Base-by-base conservation (phyloP, 2,113 vertebrate genomes). In the Microtus richardsoni region DNA sequence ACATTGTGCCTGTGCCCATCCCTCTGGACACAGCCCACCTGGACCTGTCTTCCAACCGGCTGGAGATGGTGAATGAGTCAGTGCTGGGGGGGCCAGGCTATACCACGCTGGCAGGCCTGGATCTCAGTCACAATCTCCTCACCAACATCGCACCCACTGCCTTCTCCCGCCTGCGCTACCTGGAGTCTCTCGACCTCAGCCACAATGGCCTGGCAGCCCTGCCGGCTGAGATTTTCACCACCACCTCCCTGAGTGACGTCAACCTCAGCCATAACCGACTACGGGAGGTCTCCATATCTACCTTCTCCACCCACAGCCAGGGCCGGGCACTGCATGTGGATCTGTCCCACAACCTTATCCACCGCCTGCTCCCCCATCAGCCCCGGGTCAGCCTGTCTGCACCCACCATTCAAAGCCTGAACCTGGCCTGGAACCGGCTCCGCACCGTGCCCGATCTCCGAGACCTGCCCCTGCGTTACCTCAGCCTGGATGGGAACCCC, bases 71-170 rank as follows among this genome's bases (percentile, higher is more conserved):
- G 95, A 99, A 99, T 0, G 99, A 99, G 97, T 98, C 99, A 0
- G 99, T 99, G 98, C 96, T 99, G n/a, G 98, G 99, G 0, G 99
- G 99, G n/a, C 99, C 99, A 0, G 99, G 99, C 52, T 99, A 99
- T 85, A 99, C 99, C n/a, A 99, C 99, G 0, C 98, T 99, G 33
- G 98, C 99, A 0, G 99, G 99, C 98, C 98, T 99, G 0, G 99
- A 99, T 95, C 98, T 99, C 70, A 99, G 99, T 97, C 98, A 98
- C 97, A 99, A 99, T 96, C 98, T 97, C 22, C 99, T 99, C 49
- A 98, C 98, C 83, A 97, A 97, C 97, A 98, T 99, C 68, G 96
- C 98, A 7, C 98, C 99, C 83, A 98, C 98, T 4, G 98, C 99
- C 0, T 99, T 99, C 97, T 99, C 99, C 74, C 99, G 99, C 92